Evolutionary conservation across 2,113 vertebrate species (phyloP), one percentile per base, ranked within the genome.

Genomic region (Siphamia tubifer): DNA sequence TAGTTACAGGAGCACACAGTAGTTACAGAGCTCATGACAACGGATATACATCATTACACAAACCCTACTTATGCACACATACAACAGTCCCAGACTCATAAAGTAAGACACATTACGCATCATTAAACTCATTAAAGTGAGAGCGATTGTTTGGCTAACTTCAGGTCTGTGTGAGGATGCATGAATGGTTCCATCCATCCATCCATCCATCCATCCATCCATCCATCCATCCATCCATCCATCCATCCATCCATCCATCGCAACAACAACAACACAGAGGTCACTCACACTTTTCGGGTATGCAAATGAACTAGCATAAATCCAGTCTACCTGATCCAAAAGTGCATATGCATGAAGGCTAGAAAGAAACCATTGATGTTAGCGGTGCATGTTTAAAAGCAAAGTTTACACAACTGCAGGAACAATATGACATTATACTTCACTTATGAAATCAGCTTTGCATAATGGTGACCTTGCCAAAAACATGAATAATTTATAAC

Each of bases 71-170:
- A 75, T 24, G 68, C 12, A 28, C 35, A 42, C 61, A 48, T 47
- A 39, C 40, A 47, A 67, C 13, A 48, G 16, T 15, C n/a, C 25
- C 1, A 39, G 25, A 5, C 49, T 51, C 35, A 61, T 6, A 35
- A 27, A 61, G 35, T 39, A 51, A 53, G 40, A 42, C 24, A 42
- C n/a, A 44, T 42, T 52, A 71, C 10, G 44, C 77, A 49, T 62
- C 73, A 83, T 83, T 81, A 83, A 27, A 2, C 54, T 36, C 38
- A 30, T 71, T 79, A 83, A 87, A 63, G n/a, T 60, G 62, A 63
- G 74, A 48, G 71, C 35, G 73, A 76, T 70, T 61, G 45, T 81
- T 72, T 49, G 45, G 36, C 47, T 74, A 63, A 74, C 58, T 48
- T 65, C 19, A 66, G 68, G 69, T 67, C 70, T 68, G 69, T 60